A percentile compares a stretch with the other conserved stretches of the same genome.
Evolutionary conservation across 1,140 invertebrate genomes (phyloP).

Genomic region (Monomorium pharaonis): DNA sequence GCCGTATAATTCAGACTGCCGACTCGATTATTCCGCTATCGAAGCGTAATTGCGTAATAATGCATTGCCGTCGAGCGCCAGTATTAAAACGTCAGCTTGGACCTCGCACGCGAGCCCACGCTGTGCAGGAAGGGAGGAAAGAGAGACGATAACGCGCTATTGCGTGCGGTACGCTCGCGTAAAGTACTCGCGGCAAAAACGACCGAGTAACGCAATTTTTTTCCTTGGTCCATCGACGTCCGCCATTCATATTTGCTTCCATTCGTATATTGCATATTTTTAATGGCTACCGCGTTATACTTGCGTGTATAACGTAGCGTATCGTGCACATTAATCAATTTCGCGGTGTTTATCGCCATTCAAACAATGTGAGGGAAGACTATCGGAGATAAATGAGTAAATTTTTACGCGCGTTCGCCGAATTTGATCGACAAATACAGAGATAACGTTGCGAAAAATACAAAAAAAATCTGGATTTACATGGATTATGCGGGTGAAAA

Average conservation of each 20-base stretch:
- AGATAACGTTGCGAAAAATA: constrained; percentile 2
- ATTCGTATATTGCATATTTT: constrained; percentile 15
- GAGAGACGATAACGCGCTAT: constrained; percentile 16
- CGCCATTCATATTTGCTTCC: constrained; percentile 13
- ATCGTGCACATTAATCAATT: constrained; percentile 40
- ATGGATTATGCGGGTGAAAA: constrained; percentile 36
- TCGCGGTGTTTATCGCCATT: constrained; percentile 18
- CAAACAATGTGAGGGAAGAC: not conserved
- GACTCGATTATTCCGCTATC: constrained; percentile 62
- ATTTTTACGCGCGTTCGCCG: not conserved
- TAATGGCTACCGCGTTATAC: not conserved
- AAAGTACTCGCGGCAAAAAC: constrained; percentile 28
- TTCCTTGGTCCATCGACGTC: not conserved
- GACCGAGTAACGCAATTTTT: constrained; percentile 19
- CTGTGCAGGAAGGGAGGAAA: not conserved
- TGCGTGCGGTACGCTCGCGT: not conserved
- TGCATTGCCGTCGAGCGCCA: constrained; percentile 34
- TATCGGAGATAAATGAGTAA: constrained; percentile 21
- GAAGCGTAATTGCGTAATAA: constrained; percentile 62
- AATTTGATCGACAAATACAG: constrained; percentile 37
- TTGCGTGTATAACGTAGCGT: not conserved
- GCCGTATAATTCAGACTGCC: constrained; percentile 35
- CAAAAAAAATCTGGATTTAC: constrained; percentile 13
- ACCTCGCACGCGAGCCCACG: constrained; percentile 21
- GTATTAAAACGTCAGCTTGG: constrained; percentile 44